Percentiles rank a stretch among this genome's conserved stretches.
Evolutionary conservation across 2,888 invertebrate genomes (phyloP).

Genomic region (Limnephilus marmoratus): DNA sequence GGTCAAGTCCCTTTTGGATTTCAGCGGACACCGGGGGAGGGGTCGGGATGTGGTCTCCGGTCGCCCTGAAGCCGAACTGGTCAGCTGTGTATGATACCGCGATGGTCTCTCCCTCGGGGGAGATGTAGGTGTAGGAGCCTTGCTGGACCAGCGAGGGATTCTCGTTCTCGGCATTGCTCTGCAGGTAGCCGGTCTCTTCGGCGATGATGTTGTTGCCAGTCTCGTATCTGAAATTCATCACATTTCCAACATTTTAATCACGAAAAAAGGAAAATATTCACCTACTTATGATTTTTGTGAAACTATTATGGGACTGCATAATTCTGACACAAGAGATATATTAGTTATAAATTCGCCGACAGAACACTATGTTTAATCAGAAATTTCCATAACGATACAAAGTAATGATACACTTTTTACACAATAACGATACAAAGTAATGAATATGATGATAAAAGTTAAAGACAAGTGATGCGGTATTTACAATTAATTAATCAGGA

Average conservation of each 20-base stretch:
- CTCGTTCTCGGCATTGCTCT: conserved; percentile 80
- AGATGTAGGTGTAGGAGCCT: conserved; percentile 88
- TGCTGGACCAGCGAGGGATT: conserved; percentile 85
- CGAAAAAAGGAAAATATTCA: not conserved
- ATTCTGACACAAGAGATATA: not conserved
- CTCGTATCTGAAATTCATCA: conserved; percentile 80
- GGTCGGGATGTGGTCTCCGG: conserved; percentile 90
- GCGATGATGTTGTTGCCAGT: conserved; percentile 90
- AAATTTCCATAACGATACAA: too few relatives aligned
- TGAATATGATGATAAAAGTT: not conserved
- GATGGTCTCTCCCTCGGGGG: conserved; percentile 87
- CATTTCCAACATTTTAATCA: not conserved
- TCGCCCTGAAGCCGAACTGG: conserved; percentile 88
- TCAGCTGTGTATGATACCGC: conserved; percentile 88
- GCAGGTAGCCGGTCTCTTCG: conserved; percentile 87
- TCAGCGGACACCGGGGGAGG: conserved; percentile 90
- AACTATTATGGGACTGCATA: not conserved
- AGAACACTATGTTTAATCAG: too few relatives aligned
- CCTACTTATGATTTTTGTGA: not conserved
- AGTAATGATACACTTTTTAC: not conserved
- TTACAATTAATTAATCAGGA: not conserved
- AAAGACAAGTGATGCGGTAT: not conserved
- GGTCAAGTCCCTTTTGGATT: conserved; percentile 91
- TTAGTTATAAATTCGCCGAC: too few relatives aligned
- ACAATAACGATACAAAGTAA: too few relatives aligned